Percentiles rank a stretch among this genome's conserved stretches.
phyloP scores from a whole-genome alignment of 2,113 vertebrate genomes.

The Solea senegalensis region DNA sequence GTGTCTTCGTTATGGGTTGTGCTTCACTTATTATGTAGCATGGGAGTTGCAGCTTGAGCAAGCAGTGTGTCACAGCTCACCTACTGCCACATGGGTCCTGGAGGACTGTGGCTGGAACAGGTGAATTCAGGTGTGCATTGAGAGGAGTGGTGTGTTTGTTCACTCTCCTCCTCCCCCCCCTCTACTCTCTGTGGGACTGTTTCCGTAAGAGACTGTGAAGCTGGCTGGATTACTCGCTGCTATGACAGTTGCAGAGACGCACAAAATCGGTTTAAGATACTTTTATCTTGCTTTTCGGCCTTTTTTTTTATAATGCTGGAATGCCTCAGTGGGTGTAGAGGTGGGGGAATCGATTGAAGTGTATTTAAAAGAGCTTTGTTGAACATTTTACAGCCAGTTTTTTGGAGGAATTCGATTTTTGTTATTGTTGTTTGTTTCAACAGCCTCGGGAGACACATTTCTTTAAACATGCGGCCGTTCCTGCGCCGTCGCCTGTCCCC shows the following conservation, averaged over 20 bases:
- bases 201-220: conserved; percentile 27
- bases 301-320: background rate
- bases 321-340: background rate
- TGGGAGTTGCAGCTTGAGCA: conserved; percentile 25
- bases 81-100: conserved; percentile 69
- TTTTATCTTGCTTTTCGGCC: background rate
- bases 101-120: conserved; percentile 47
- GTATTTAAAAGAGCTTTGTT: background rate
- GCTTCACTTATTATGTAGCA: conserved; percentile 49
- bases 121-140: conserved; percentile 59
- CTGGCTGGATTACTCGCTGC: conserved; percentile 38
- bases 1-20: conserved; percentile 13
- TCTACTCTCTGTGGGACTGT: conserved; percentile 48
- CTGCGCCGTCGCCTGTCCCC: conserved; percentile 84
- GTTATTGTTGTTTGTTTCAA: background rate
- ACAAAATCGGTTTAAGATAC: conserved; percentile 41
- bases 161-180: conserved; percentile 20
- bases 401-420: background rate
- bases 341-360: background rate
- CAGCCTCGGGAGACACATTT: conserved; percentile 14
- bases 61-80: background rate
- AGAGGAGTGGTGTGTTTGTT: conserved; percentile 72
- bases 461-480: conserved; percentile 82
- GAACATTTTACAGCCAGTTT: background rate
- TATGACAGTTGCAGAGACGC: conserved; percentile 46